Evolutionary conservation across 2,797 vertebrate genomes (phyloP), one percentile per base, ranked within the genome.

Genomic region (Rhinichthys osculus): DNA sequence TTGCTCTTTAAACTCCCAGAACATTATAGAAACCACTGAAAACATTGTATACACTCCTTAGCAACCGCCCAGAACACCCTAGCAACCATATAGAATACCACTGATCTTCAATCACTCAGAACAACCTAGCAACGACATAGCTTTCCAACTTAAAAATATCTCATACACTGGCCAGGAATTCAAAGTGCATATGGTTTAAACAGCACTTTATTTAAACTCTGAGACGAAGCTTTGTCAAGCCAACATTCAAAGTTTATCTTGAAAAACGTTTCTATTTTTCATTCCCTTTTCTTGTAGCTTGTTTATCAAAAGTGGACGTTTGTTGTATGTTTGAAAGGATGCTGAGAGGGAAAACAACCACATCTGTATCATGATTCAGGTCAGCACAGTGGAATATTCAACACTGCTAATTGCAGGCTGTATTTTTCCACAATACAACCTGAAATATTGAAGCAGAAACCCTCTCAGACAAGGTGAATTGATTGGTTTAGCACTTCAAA

Each of bases 401-500:
- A 86, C 84, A 80, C 78, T 84, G 88, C 81, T 90, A 91, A 93
- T 92, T 78, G 78, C 88, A 86, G 91, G 88, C 86, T 74, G 70
- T 78, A 85, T 84, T 87, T 84, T 89, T 87, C 78, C 82, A 89
- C 82, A 88, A 86, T 50, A 82, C 81, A 85, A 86, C 47, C 73
- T 89, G 88, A 90, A 81, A 90, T 87, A 74, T 44, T 82, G 64
- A 84, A 88, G 82, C 82, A 52, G 78, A 81, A 90, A 87, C 89
- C 42, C 82, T 87, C 90, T 80, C 88, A 90, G 91, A 89, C 76
- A 81, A 87, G 89, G 84, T 52, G 35, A 89, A 91, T 54, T 33
- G 87, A 88, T 88, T 91, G 69, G 81, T 87, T 83, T 83, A 88
- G 72, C 86, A 90, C 83, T 88, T 93, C 87, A 89, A 92, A 90